A percentile compares a stretch with the other conserved stretches of the same genome.
Evolutionary conservation across 30 jellyfish, hydroid and myxozoan genomes (phyloP).

Genomic region (Aurelia aurita complex sp. Pacific): DNA sequence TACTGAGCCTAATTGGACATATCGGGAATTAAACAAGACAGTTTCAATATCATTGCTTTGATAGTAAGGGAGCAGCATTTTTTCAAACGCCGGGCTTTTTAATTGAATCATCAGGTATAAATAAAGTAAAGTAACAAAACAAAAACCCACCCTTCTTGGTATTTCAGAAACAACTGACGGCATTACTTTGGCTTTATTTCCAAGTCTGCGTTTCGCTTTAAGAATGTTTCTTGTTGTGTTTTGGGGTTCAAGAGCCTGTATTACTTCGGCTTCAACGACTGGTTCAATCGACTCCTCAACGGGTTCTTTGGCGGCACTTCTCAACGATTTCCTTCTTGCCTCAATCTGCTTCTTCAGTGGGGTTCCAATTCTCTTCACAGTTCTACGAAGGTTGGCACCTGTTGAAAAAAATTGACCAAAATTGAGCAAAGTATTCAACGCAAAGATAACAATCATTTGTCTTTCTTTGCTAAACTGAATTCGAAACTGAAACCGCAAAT

Average conservation of each 20-base stretch:
- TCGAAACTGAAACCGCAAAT: too few species aligned
- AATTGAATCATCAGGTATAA: too few species aligned
- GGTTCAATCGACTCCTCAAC: background rate
- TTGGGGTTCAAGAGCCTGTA: background rate
- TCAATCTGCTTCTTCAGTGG: slow-evolving; percentile 14
- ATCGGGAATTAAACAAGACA: too few species aligned
- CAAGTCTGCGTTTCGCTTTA: slow-evolving; percentile 31
- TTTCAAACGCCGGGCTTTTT: too few species aligned
- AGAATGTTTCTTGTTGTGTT: slow-evolving; percentile 8
- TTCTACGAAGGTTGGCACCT: slow-evolving; percentile 7
- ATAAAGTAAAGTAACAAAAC: too few species aligned
- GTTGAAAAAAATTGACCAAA: background rate
- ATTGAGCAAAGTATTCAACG: too few species aligned
- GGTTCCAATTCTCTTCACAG: slow-evolving; percentile 1
- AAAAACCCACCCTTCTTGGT: slow-evolving; percentile 31
- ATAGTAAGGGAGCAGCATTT: too few species aligned
- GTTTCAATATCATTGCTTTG: too few species aligned
- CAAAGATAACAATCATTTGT: too few species aligned
- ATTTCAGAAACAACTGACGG: slow-evolving; percentile 10
- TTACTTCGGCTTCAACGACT: background rate
- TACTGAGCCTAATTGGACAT: too few species aligned
- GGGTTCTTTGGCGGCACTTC: background rate
- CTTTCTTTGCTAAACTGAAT: too few species aligned
- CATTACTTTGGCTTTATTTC: background rate
- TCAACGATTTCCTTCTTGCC: slow-evolving; percentile 3